Evolutionary conservation across 1,140 invertebrate genomes (phyloP).

Genomic region (Apis laboriosa): DNA sequence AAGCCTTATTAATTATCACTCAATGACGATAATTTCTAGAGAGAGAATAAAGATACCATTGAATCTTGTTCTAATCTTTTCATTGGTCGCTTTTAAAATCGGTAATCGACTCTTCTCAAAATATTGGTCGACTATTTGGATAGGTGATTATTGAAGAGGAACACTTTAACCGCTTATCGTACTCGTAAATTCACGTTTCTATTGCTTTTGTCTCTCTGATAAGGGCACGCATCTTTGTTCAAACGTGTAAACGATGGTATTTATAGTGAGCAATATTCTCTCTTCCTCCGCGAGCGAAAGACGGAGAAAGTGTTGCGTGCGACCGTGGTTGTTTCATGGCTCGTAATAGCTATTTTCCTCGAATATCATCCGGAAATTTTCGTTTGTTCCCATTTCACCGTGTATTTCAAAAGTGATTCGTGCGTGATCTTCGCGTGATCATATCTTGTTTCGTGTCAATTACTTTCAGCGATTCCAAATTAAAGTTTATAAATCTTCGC

Average conservation of each 20-base stretch:
- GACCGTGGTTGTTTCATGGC: neutral
- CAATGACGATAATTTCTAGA: neutral
- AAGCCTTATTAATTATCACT: neutral
- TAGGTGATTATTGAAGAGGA: neutral
- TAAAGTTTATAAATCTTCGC: neutral
- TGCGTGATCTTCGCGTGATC: neutral
- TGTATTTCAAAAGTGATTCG: neutral
- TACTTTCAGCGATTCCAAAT: neutral
- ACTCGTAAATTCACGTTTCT: neutral
- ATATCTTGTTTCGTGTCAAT: neutral
- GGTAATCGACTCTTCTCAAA: neutral
- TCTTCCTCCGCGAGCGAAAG: neutral
- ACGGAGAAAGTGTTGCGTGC: conserved; percentile 32
- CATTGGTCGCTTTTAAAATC: neutral
- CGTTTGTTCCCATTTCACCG: neutral
- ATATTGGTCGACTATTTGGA: neutral
- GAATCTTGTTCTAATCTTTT: neutral
- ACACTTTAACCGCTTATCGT: neutral
- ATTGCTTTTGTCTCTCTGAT: neutral
- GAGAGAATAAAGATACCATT: neutral
- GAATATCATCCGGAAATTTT: neutral
- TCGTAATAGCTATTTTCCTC: neutral
- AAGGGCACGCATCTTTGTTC: neutral
- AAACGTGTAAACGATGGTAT: conserved; percentile 21
- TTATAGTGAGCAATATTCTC: conserved; percentile 24